phyloP scores from a whole-genome alignment of 2,113 vertebrate species.

The Tychaedon coryphoeus region DNA sequence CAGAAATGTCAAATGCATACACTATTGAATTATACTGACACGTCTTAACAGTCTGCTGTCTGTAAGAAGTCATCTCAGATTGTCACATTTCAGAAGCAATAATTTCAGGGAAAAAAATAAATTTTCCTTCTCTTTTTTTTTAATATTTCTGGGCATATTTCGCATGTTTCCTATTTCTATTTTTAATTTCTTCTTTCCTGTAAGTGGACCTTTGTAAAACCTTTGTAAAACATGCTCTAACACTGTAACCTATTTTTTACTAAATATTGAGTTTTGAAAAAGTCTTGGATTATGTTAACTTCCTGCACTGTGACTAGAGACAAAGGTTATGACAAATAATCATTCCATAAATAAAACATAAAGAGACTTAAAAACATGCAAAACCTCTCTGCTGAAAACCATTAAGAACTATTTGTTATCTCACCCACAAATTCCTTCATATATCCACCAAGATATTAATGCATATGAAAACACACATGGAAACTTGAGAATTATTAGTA shows the following conservation, averaged over 20 bases:
- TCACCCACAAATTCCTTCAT: background rate
- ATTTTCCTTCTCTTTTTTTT: background rate
- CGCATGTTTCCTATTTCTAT: background rate
- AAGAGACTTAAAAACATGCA: background rate
- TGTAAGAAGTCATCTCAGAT: background rate
- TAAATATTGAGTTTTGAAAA: background rate
- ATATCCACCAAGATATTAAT: background rate
- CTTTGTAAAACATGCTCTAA: background rate
- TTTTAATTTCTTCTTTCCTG: background rate
- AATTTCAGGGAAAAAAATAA: background rate
- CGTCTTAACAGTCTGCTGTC: background rate
- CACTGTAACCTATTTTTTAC: background rate
- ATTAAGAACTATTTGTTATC: background rate
- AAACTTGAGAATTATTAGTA: background rate
- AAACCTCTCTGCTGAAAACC: background rate
- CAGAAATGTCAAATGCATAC: background rate
- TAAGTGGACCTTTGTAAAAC: background rate
- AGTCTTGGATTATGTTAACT: background rate
- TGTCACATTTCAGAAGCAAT: background rate
- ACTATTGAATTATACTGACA: background rate
- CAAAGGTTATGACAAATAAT: background rate
- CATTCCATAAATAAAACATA: background rate
- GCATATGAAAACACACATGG: background rate
- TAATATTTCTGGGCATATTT: background rate
- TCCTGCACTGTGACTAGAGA: background rate